These are phyloP conservation scores for Chaetodon trifascialis DNA, from an alignment of 2,113 vertebrate genomes.

Conservation along the genomic window DNA sequence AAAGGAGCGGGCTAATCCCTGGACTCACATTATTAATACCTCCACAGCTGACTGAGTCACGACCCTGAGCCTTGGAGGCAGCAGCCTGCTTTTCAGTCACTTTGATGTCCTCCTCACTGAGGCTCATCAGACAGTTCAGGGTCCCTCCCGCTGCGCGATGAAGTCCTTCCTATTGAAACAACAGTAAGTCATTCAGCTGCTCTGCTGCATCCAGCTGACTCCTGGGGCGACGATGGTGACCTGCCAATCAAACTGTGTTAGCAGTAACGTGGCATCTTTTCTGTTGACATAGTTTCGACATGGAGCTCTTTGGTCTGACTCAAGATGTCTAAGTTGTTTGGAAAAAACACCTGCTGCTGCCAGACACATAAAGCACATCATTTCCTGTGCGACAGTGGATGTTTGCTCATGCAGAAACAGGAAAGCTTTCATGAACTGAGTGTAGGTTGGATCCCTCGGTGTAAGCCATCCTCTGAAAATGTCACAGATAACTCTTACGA, in stretches of 20 bases:
- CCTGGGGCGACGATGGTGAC: not conserved
- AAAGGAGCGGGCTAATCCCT: not conserved
- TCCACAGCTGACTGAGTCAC: constrained; percentile 16
- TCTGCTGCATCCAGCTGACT: not conserved
- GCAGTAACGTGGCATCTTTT: not conserved
- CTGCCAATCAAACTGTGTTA: constrained; percentile 28
- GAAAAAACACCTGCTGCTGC: not conserved
- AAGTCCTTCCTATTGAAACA: constrained; percentile 15
- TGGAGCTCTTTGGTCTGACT: not conserved
- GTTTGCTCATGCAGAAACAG: not conserved
- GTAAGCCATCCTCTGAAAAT: not conserved
- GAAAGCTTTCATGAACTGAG: not conserved
- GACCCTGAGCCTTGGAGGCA: constrained; percentile 24
- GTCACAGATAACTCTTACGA: not conserved
- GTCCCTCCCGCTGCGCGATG: constrained; percentile 21
- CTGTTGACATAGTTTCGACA: not conserved
- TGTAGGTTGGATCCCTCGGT: not conserved
- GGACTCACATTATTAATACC: constrained; percentile 6
- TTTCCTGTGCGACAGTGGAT: not conserved
- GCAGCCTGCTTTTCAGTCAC: constrained; percentile 12
- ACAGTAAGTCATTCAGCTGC: constrained; percentile 30
- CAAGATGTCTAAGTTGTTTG: not conserved
- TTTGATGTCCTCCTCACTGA: constrained; percentile 33
- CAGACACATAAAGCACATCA: not conserved
- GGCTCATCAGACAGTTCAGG: constrained; percentile 28